Base-by-base conservation (phyloP, 2,888 invertebrate species). In the Spodoptera littoralis region DNA sequence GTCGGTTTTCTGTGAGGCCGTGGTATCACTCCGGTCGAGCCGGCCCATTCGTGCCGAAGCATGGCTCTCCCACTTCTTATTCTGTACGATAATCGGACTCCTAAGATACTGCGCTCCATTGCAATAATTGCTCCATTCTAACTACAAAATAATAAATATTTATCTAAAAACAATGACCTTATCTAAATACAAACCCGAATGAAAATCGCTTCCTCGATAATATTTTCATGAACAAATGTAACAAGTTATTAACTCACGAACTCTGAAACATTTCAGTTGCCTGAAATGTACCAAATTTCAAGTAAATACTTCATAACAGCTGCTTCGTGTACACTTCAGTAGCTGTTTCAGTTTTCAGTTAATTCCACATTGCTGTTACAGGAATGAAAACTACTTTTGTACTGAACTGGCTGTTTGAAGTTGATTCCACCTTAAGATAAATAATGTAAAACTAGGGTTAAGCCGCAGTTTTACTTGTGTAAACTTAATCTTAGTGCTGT, bases 141-240 rank as follows among this genome's bases (percentile, higher is more conserved):
- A 18, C 18, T 1, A 18, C 18, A 18, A 18, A 18, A 1, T 1
- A 18, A 18, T 18, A 18, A 18, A 18, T 18, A 18, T 18, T 18
- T 18, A 18, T 18, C 18, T 18, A 13, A 8, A 12, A 9, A 30
- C 11, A n/a, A 57, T 18, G 42, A 50, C n/a, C 24, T 11, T 18
- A 49, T 27, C 18, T 27, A 12, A 13, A 13, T 2, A 27, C 13
- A 9, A 4, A 27, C 11, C 24, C 12, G 11, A 41, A 30, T 49
- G 18, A 51, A 42, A 51, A 42, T 24, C 22, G 41, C 36, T 0
- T 48, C 22, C n/a, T 30, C 46, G 44, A 54, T 50, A 45, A 50
- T 24, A 47, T 51, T 46, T 62, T 51, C 47, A 44, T 47, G 18
- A 55, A 63, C 36, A 51, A 63, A 44, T 57, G 47, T 48, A 53